Conservation (phyloP, 2,113 vertebrate genomes). For the Lates calcarifer region DNA sequence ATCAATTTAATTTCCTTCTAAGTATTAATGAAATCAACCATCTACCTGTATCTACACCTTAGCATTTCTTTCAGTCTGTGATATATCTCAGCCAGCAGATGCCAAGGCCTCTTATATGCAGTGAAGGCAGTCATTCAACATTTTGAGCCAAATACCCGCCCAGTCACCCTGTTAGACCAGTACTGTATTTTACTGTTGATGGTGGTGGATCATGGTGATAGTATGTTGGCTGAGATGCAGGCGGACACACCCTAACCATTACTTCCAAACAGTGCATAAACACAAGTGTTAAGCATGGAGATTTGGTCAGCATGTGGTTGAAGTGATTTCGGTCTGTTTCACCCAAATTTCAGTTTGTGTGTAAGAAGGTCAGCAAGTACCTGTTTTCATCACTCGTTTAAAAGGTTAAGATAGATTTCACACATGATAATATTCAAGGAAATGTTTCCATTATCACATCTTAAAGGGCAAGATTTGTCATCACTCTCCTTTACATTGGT, state of each 20-base stretch:
- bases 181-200: not conserved
- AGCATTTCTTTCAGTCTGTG: constrained; percentile 38
- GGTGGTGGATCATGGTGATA: not conserved
- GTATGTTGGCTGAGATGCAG: not conserved
- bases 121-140: constrained; percentile 22
- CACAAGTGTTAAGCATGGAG: too few relatives aligned
- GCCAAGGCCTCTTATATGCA: constrained; percentile 11
- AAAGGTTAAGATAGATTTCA: too few relatives aligned
- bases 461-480: not conserved
- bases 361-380: not conserved
- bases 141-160: not conserved
- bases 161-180: constrained; percentile 8
- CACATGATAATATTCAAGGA: too few relatives aligned
- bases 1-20: too few relatives aligned
- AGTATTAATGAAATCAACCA: too few relatives aligned
- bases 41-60: too few relatives aligned
- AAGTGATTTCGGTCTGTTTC: too few relatives aligned
- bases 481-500: not conserved
- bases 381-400: not conserved
- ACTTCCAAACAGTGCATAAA: not conserved
- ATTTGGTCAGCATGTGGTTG: too few relatives aligned
- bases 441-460: too few relatives aligned
- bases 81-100: not conserved
- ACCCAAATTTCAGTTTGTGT: not conserved
- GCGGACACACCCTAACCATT: not conserved